Evolutionary conservation across 2,888 invertebrate species (phyloP).

Genomic region (Drosophila meridiana): DNA sequence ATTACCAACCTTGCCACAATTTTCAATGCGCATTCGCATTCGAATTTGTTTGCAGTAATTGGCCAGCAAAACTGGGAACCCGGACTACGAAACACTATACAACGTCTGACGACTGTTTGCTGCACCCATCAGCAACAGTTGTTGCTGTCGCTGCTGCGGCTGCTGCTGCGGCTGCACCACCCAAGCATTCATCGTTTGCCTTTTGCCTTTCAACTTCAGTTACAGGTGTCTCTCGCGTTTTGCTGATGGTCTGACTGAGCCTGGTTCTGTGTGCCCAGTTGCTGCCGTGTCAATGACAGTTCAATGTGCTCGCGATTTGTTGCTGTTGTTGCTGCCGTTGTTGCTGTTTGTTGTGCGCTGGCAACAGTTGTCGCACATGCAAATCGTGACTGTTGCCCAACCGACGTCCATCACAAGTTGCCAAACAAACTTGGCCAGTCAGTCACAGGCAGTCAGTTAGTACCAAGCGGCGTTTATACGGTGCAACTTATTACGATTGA

Average conservation of each 20-base stretch:
- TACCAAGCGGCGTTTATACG: slow-evolving; percentile 36
- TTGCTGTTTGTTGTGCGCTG: slow-evolving; percentile 49
- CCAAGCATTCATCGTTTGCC: slow-evolving; percentile 61
- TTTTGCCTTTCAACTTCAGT: slow-evolving; percentile 76
- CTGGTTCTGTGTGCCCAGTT: slow-evolving; percentile 41
- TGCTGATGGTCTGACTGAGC: slow-evolving; percentile 31
- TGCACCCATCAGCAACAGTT: slow-evolving; percentile 61
- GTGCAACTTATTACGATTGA: slow-evolving; percentile 9
- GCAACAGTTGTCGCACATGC: slow-evolving; percentile 81
- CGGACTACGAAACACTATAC: slow-evolving; percentile 20
- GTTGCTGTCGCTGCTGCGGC: slow-evolving; percentile 3
- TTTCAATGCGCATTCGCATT: slow-evolving; percentile 79
- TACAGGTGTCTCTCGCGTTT: slow-evolving; percentile 72
- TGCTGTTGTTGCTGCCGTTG: slow-evolving; percentile 59
- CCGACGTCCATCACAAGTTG: slow-evolving; percentile 78
- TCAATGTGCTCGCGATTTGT: slow-evolving; percentile 80
- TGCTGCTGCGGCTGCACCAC: slow-evolving; percentile 40
- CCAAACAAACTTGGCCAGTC: slow-evolving; percentile 72
- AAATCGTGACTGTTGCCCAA: slow-evolving; percentile 80
- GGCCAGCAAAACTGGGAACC: slow-evolving; percentile 63
- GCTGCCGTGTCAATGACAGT: slow-evolving; percentile 83
- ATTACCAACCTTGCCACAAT: slow-evolving; percentile 82
- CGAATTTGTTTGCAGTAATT: slow-evolving; percentile 83
- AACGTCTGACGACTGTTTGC: slow-evolving; percentile 36
- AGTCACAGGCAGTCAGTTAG: slow-evolving; percentile 47